Conservation (phyloP, 2,888 invertebrate genomes). For the Coleophora flavipennella region DNA sequence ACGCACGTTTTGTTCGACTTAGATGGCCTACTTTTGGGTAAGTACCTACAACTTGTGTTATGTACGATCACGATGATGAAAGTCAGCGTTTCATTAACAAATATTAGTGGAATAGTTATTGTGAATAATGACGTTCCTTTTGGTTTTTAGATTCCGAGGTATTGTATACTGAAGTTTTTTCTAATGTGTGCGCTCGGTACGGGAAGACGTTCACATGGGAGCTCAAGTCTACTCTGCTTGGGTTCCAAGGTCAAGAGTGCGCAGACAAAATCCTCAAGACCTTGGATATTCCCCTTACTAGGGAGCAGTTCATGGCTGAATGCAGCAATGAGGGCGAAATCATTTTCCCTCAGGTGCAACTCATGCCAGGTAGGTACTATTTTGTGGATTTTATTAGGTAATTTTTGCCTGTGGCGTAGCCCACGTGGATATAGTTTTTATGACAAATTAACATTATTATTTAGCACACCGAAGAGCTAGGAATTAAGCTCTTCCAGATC, state of each 20-base stretch:
- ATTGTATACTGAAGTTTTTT: constrained; percentile 80
- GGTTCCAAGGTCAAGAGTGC: constrained; percentile 76
- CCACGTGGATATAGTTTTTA: too few species aligned
- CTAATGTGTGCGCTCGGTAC: constrained; percentile 76
- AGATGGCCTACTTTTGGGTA: constrained; percentile 73
- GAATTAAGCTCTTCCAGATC: too few species aligned
- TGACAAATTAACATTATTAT: too few species aligned
- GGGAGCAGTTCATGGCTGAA: constrained; percentile 75
- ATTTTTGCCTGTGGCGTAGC: too few species aligned
- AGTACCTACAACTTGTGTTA: constrained; percentile 13
- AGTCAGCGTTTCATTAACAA: too few species aligned
- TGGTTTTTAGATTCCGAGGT: constrained; percentile 81
- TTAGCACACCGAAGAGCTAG: too few species aligned
- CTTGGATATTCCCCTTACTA: constrained; percentile 75
- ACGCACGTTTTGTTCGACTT: constrained; percentile 75
- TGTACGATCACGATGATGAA: too few species aligned
- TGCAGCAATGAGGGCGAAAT: constrained; percentile 66
- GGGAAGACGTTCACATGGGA: constrained; percentile 86
- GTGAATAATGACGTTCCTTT: neutral
- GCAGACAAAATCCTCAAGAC: constrained; percentile 72
- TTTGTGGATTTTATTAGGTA: too few species aligned
- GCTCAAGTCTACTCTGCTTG: constrained; percentile 79
- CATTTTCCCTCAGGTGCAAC: constrained; percentile 73
- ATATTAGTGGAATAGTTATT: neutral
- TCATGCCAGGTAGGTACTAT: constrained; percentile 89